Evolutionary conservation across 2,113 vertebrate species (phyloP).

Genomic region (Chaenogobius annularis): DNA sequence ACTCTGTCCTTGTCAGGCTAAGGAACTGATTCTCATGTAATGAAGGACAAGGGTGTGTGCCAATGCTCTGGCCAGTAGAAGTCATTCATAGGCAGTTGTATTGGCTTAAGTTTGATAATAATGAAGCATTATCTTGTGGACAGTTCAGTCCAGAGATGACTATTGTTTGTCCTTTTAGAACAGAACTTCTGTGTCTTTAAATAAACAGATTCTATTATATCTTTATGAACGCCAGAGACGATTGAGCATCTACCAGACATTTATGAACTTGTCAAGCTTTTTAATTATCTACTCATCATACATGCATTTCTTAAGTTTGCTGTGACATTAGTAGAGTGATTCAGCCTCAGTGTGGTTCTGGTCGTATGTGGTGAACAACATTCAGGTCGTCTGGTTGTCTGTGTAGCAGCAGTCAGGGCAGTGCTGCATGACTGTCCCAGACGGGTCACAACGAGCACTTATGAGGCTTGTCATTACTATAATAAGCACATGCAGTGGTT

Average conservation of each 20-base stretch:
- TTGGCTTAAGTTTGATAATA: conserved; percentile 25
- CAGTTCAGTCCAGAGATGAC: conserved; percentile 20
- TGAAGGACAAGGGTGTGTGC: conserved; percentile 13
- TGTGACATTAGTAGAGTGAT: conserved; percentile 20
- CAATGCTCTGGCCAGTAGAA: conserved; percentile 21
- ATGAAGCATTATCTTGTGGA: conserved; percentile 28
- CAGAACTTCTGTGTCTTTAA: background rate
- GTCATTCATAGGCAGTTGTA: conserved; percentile 14
- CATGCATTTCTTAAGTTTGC: background rate
- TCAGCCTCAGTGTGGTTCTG: conserved; percentile 19
- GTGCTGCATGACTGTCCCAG: conserved; percentile 33
- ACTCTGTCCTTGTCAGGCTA: conserved; percentile 38
- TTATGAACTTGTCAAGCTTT: too few species aligned
- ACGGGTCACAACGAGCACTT: conserved; percentile 28
- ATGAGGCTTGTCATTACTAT: conserved; percentile 35
- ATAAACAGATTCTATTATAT: too few species aligned
- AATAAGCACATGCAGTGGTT: conserved; percentile 30
- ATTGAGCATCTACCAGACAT: too few species aligned
- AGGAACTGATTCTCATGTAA: conserved; percentile 16
- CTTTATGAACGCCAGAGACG: too few species aligned
- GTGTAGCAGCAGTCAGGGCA: conserved; percentile 38
- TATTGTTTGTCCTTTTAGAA: conserved; percentile 20
- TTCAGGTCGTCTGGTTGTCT: conserved; percentile 18
- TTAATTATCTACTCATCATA: too few species aligned
- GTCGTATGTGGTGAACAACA: background rate